phyloP scores from a whole-genome alignment of 1,140 invertebrate genomes.

The Panulirus ornatus region DNA sequence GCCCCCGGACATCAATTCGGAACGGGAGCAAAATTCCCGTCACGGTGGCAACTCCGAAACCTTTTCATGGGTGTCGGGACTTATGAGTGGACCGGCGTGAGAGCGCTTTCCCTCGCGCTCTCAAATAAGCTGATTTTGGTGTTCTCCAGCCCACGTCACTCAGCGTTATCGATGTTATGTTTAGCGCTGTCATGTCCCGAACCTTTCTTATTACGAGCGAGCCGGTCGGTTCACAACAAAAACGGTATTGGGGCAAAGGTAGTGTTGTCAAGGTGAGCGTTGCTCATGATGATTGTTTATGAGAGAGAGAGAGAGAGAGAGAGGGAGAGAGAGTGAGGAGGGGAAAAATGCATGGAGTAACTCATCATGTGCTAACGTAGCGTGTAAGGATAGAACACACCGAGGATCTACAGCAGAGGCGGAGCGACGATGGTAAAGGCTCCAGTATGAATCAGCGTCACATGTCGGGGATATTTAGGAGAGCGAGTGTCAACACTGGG shows the following conservation, averaged over 20 bases:
- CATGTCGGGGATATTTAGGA: too few relatives aligned
- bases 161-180: background rate
- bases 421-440: background rate
- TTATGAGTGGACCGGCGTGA: constrained; percentile 24
- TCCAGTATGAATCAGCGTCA: background rate
- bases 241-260: constrained; percentile 29
- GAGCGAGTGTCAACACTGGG: background rate
- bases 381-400: background rate
- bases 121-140: background rate
- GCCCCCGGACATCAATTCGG: constrained; percentile 13
- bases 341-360: background rate
- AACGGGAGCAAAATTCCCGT: constrained; percentile 41
- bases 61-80: constrained; percentile 16
- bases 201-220: constrained; percentile 44
- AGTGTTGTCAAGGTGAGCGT: constrained; percentile 9
- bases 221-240: constrained; percentile 41
- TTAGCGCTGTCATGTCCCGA: constrained; percentile 15
- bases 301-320: too few relatives aligned
- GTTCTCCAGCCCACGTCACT: background rate
- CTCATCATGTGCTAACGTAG: background rate
- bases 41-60: constrained; percentile 25
- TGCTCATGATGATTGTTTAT: background rate
- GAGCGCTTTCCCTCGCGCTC: background rate
- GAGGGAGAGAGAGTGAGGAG: too few relatives aligned
- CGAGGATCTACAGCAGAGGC: background rate